Percentiles rank a stretch among this genome's conserved stretches.
These are phyloP conservation scores for Cyclina sinensis DNA, from an alignment of 1,140 invertebrate species.

Conservation along the genomic window DNA sequence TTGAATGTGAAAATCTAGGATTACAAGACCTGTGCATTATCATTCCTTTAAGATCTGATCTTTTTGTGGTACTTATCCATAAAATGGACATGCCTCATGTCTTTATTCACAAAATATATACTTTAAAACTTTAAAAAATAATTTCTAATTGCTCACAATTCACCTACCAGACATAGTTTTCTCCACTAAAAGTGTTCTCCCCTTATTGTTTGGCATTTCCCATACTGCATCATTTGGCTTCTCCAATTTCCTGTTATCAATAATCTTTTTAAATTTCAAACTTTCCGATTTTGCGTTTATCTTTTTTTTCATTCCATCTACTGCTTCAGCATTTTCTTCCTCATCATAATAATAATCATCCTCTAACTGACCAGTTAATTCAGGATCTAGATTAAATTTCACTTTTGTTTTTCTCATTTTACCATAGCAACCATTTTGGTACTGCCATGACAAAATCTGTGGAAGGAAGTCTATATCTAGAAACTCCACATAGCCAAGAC, in stretches of 20 bases:
- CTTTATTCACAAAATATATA: no score
- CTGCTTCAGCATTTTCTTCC: background rate
- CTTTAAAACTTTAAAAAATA: no score
- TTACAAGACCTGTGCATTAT: no score
- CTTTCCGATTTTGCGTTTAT: background rate
- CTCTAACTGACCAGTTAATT: background rate
- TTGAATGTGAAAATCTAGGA: no score
- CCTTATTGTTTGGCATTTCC: slow-evolving; percentile 18
- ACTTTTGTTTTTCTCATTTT: slow-evolving; percentile 50
- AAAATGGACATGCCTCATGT: no score
- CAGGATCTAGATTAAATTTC: background rate
- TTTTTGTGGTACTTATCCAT: no score
- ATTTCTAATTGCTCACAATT: no score
- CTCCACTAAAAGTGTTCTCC: slow-evolving; percentile 77
- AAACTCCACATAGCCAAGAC: slow-evolving; percentile 74
- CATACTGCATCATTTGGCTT: background rate
- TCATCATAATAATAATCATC: slow-evolving; percentile 16
- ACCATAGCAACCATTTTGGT: slow-evolving; percentile 74
- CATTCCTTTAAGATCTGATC: no score
- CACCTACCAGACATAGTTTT: slow-evolving; percentile 78
- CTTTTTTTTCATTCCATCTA: background rate
- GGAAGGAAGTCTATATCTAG: slow-evolving; percentile 66
- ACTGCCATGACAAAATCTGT: slow-evolving; percentile 75
- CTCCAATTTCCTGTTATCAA: background rate
- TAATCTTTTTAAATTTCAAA: background rate